Evolutionary conservation across 2,797 vertebrate genomes (phyloP).

Genomic region (Natrix natrix): DNA sequence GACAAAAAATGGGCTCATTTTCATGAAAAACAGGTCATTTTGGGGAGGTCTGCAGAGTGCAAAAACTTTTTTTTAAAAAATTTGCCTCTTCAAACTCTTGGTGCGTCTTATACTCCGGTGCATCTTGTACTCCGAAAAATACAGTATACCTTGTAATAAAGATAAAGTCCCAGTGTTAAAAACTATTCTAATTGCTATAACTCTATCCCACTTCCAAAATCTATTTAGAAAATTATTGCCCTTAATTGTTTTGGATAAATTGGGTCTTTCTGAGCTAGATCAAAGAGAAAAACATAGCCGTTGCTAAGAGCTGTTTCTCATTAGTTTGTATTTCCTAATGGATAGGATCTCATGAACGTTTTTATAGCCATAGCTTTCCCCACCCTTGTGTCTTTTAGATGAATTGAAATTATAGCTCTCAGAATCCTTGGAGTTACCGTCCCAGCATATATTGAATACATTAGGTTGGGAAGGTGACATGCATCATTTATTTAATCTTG

Average conservation of each 20-base stretch:
- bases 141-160: background rate
- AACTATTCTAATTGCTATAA: background rate
- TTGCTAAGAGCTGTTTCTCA: background rate
- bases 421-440: background rate
- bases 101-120: too few relatives aligned
- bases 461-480: background rate
- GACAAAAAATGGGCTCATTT: too few relatives aligned
- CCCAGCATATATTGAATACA: background rate
- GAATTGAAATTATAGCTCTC: background rate
- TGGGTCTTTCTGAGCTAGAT: background rate
- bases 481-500: background rate
- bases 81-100: too few relatives aligned
- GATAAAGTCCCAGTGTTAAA: background rate
- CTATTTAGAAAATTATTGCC: background rate
- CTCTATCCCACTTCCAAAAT: background rate
- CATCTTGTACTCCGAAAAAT: too few relatives aligned
- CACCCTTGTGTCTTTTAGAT: background rate
- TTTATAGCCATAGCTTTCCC: background rate
- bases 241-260: background rate
- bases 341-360: background rate
- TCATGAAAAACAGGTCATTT: too few relatives aligned
- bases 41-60: too few relatives aligned
- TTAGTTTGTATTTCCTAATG: background rate
- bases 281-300: background rate
- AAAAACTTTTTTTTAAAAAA: too few relatives aligned